Evolutionary conservation across 2,888 invertebrate species (phyloP), one percentile per base, ranked within the genome.

Genomic region (Yponomeuta evonymella): DNA sequence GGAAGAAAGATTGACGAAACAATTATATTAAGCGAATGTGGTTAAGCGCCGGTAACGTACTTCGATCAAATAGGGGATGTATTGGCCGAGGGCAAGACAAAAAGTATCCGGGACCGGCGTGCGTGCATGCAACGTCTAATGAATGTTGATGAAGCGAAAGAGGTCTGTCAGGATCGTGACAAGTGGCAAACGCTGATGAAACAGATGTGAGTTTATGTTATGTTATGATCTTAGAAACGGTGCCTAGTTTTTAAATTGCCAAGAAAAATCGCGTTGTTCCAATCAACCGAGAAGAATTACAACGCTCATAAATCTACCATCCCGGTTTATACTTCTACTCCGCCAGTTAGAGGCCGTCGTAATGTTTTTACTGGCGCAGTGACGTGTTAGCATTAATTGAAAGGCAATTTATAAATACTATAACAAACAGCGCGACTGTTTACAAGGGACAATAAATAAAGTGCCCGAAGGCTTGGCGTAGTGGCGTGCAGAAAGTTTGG

Each of bases 371-470:
- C 15, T 58, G 51, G 51, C 15, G 51, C 51, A 58, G 51, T 58
- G 51, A 58, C 65, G 65, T 43, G 43, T 67, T 43, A 48, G 43
- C 67, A 67, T 23, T 67, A 67, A 67, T 67, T 48, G 67, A 48
- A 65, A 33, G 65, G 65, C 65, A 65, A 67, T 67, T 65, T 65
- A 29, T 30, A 29, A 67, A 48, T 67, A 67, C 67, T 36, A 23
- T 67, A 43, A 67, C 15, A 67, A 48, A 30, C 51, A 58, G 51
- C 65, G 11, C 33, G 23, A n/a, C 67, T 12, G 43, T 67, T 67
- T 43, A 67, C 67, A 67, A 67, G 48, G 11, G n/a, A 33, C 67
- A 67, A 67, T 67, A 67, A 65, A 65, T 58, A 58, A 58, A 58
- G 1, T 15, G 51, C 51, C 51, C 12, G 51, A 15, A 58, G 51